These are phyloP conservation scores for Condylura cristata DNA, from an alignment of 2,113 vertebrate genomes.

Conservation along the genomic window DNA sequence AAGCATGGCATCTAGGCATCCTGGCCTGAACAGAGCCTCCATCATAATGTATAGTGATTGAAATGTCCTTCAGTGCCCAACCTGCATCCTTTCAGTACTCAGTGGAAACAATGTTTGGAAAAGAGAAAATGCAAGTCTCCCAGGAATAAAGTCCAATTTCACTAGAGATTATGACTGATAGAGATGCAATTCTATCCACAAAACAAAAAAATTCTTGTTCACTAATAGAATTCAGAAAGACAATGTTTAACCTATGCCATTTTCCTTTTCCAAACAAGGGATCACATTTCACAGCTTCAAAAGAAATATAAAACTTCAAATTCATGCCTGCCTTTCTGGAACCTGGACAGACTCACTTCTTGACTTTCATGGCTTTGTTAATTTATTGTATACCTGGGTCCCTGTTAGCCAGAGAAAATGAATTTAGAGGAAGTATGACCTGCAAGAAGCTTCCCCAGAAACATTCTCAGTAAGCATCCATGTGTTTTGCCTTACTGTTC, in stretches of 20 bases:
- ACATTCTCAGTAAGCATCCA: background rate
- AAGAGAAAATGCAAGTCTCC: background rate
- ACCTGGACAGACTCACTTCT: background rate
- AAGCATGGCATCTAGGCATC: background rate
- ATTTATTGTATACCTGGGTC: background rate
- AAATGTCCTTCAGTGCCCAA: background rate
- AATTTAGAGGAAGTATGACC: background rate
- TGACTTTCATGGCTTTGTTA: background rate
- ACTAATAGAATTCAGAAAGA: background rate
- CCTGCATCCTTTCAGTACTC: background rate
- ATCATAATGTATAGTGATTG: background rate
- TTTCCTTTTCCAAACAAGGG: background rate
- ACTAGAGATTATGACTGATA: background rate
- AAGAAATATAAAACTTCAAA: background rate
- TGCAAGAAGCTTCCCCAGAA: background rate
- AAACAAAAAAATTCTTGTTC: background rate
- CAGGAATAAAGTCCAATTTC: conserved; percentile 12
- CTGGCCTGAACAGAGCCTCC: background rate
- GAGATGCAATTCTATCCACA: background rate
- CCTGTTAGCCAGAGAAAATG: background rate
- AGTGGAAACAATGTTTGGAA: background rate
- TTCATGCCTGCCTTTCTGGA: background rate
- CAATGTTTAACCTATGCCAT: background rate
- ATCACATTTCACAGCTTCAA: background rate
- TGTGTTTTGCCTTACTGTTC: background rate